Evolutionary conservation across 2,888 invertebrate genomes (phyloP).

Genomic region (Eupithecia dodoneata): DNA sequence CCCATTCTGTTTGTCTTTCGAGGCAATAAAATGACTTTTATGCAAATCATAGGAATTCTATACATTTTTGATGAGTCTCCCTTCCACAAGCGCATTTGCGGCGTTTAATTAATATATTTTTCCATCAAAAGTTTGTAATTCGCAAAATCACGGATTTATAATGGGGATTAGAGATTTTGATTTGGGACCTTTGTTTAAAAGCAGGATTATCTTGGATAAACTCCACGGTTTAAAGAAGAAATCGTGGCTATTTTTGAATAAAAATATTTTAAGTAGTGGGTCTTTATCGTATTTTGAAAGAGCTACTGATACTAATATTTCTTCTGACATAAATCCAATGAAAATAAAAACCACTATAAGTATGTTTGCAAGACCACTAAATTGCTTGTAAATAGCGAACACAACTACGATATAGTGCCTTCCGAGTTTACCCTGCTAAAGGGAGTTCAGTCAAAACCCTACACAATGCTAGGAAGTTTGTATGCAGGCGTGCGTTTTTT

Average conservation of each 20-base stretch:
- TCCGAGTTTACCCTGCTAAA: slow-evolving; percentile 15
- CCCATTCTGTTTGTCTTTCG: slow-evolving; percentile 83
- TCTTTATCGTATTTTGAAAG: not conserved
- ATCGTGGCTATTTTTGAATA: not conserved
- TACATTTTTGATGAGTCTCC: slow-evolving; percentile 83
- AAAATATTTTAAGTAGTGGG: not conserved
- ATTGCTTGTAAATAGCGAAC: not conserved
- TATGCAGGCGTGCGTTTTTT: slow-evolving; percentile 35
- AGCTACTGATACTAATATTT: not conserved
- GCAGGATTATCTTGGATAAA: slow-evolving; percentile 26
- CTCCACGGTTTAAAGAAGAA: not conserved
- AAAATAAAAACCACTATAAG: not conserved
- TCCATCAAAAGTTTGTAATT: slow-evolving; percentile 74
- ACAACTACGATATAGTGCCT: slow-evolving; percentile 11
- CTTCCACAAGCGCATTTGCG: slow-evolving; percentile 68
- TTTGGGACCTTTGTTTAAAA: slow-evolving; percentile 38
- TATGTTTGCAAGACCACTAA: not conserved
- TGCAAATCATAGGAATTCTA: slow-evolving; percentile 84
- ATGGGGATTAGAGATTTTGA: slow-evolving; percentile 41
- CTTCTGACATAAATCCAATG: not conserved
- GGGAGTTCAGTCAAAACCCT: slow-evolving; percentile 35
- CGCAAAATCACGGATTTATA: slow-evolving; percentile 58
- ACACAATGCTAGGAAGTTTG: slow-evolving; percentile 40
- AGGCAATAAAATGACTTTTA: slow-evolving; percentile 84
- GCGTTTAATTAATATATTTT: slow-evolving; percentile 81